Evolutionary conservation across 2,113 vertebrate species (phyloP), one percentile per base, ranked within the genome.

Genomic region (Indicator indicator): DNA sequence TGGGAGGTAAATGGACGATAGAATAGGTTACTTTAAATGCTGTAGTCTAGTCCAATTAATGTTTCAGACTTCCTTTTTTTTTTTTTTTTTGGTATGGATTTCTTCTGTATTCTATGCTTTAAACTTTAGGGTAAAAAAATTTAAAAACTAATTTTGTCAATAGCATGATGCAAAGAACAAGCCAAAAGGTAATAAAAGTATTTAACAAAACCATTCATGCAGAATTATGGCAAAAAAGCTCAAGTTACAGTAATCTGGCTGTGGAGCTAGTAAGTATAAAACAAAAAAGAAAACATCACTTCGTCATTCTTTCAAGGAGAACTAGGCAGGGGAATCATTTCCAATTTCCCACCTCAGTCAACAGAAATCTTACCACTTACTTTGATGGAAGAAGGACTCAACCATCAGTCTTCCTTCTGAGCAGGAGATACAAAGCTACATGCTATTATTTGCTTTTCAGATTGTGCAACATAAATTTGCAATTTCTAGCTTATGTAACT

Each of bases 21-120:
- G 89, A 97, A 96, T 90, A 94, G 92, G 91, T 96, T 97, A 96
- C 93, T 96, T 96, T 89, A 92, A 97, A 97, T 96, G 95, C 94
- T 97, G 85, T 58, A 76, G 75, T 97, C 97, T 94, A 92, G 93
- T 96, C 81, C 95, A 96, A 96, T 97, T 97, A 97, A 96, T 83
- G 86, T 96, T 93, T 89, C 77, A 92, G 91, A 76, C 55, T 92
- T 36, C 36, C 36, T 94, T 95, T 96, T 54, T 90, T 85, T 19
- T 12, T 94, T 95, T 96, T 54, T 90, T 85, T 19, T 12, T 52
- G 50, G 79, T 75, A 83, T 54, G 70, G 87, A 82, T 92, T 94
- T 93, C 56, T 95, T 83, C 79, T 2, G 2, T 64, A 81, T 87
- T 96, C 84, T 69, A 63, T 38, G 72, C 85, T 96, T 74, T 87